These are phyloP conservation scores for Plutella xylostella DNA, from an alignment of 2,888 invertebrate species.

Conservation along the genomic window DNA sequence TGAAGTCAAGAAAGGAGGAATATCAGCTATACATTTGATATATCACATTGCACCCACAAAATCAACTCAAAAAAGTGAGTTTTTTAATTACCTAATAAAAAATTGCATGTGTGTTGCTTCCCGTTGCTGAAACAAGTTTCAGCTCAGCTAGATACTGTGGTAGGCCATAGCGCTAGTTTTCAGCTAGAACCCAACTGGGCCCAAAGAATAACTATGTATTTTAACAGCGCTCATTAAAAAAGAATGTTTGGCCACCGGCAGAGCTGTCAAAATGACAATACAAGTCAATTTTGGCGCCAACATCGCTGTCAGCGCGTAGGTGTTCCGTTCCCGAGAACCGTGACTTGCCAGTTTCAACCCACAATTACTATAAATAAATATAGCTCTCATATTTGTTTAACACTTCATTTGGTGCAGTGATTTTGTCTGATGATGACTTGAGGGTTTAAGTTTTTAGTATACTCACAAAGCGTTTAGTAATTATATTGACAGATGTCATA, in stretches of 20 bases:
- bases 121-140: too few relatives aligned
- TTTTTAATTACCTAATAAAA: too few relatives aligned
- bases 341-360: slow-evolving; percentile 44
- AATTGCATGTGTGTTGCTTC: too few relatives aligned
- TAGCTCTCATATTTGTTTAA: slow-evolving; percentile 57
- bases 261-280: slow-evolving; percentile 51
- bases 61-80: too few relatives aligned
- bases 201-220: too few relatives aligned
- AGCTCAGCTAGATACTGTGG: too few relatives aligned
- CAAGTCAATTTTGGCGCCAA: slow-evolving; percentile 61
- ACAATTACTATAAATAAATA: slow-evolving; percentile 64
- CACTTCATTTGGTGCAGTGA: slow-evolving; percentile 59
- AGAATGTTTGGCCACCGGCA: slow-evolving; percentile 42
- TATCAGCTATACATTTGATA: too few relatives aligned
- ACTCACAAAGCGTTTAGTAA: slow-evolving; percentile 2
- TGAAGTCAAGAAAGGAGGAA: too few relatives aligned
- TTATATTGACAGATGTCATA: slow-evolving; percentile 21
- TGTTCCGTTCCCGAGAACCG: slow-evolving; percentile 59
- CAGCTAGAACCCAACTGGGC: too few relatives aligned
- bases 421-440: slow-evolving; percentile 26
- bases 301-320: slow-evolving; percentile 37
- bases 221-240: slow-evolving; percentile 6
- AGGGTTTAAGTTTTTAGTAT: background rate
- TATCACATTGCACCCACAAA: too few relatives aligned
- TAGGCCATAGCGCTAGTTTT: too few relatives aligned